Percentiles rank a stretch among this genome's conserved stretches.
phyloP scores from a whole-genome alignment of 1,140 invertebrate species.

The Bemisia tabaci region DNA sequence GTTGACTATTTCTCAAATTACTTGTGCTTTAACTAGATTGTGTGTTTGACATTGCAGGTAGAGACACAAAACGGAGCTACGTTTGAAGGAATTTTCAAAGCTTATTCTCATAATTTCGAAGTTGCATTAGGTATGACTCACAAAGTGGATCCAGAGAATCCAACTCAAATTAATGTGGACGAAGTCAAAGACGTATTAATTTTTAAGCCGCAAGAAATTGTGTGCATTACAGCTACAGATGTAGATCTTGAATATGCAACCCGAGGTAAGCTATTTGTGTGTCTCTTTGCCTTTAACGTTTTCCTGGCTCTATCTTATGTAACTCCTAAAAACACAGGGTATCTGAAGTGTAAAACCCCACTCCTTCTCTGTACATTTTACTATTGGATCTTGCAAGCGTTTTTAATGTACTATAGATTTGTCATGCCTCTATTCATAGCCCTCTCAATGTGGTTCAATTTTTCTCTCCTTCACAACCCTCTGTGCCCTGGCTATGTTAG shows the following conservation, averaged over 20 bases:
- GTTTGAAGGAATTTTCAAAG: conserved; percentile 75
- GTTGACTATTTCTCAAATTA: no score
- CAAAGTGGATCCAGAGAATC: conserved; percentile 53
- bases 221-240: conserved; percentile 60
- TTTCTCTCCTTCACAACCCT: no score
- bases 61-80: conserved; percentile 63
- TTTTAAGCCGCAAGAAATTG: conserved; percentile 68
- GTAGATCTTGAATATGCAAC: conserved; percentile 79
- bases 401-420: no score
- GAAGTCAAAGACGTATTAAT: conserved; percentile 68
- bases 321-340: not conserved
- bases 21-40: no score
- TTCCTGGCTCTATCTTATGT: not conserved
- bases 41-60: conserved; percentile 35
- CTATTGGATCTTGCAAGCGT: no score
- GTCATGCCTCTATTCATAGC: no score
- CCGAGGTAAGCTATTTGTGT: conserved; percentile 35
- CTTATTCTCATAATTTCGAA: conserved; percentile 70
- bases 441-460: no score
- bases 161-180: conserved; percentile 42
- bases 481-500: no score
- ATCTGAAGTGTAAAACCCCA: not conserved
- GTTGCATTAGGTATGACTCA: conserved; percentile 72
- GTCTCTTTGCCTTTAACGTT: not conserved
- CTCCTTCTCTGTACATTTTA: no score